These are phyloP conservation scores for Rhinopomastus cyanomelas DNA, from an alignment of 2,113 vertebrate species.

Conservation along the genomic window DNA sequence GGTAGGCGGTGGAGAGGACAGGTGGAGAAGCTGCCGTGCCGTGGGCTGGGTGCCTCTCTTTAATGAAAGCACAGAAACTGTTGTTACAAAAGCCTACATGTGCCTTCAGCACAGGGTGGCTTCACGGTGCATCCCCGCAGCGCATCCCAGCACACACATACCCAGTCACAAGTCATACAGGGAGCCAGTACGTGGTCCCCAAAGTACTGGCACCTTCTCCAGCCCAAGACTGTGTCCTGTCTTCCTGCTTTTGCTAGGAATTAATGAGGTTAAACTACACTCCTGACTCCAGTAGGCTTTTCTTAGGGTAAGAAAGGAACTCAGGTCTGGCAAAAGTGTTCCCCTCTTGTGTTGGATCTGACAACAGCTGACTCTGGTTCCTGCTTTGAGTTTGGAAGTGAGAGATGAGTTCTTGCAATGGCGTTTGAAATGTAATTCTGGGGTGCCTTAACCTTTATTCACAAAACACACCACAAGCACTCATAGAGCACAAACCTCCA, in stretches of 20 bases:
- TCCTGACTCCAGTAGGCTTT: neutral
- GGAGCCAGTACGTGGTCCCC: accelerated
- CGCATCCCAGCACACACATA: neutral
- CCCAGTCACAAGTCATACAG: neutral
- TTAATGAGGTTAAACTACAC: neutral
- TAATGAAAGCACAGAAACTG: neutral
- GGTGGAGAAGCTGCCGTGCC: neutral
- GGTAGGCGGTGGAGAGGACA: neutral
- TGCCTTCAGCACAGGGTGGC: neutral
- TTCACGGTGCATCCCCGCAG: neutral
- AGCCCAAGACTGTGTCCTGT: neutral
- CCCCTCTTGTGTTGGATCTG: neutral
- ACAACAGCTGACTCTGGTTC: neutral
- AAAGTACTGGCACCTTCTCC: neutral
- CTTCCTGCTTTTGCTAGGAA: neutral
- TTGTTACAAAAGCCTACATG: accelerated
- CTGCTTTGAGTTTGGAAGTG: neutral
- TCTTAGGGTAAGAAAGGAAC: neutral
- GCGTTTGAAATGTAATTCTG: neutral
- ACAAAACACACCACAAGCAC: neutral
- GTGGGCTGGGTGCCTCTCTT: neutral
- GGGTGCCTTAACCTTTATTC: neutral
- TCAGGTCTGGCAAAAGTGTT: neutral
- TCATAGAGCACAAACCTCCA: accelerated
- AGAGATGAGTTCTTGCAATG: neutral